Evolutionary conservation across 1,140 invertebrate genomes (phyloP), one percentile per base, ranked within the genome.

Genomic region (Drosophila ficusphila): DNA sequence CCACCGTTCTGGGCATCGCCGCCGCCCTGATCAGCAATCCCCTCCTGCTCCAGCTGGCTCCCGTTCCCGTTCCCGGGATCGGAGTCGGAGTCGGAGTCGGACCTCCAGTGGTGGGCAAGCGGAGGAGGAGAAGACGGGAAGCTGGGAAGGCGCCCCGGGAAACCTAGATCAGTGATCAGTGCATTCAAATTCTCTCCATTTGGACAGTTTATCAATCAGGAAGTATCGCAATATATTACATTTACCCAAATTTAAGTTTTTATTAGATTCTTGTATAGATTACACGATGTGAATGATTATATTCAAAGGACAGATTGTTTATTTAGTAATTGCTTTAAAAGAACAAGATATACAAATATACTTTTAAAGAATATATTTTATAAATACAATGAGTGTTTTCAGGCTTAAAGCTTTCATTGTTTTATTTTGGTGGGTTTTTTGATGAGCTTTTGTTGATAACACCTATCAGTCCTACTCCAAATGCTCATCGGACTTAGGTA

Each of bases 21-120:
- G 96, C 96, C 16, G 95, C 95, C 3, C 91, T 96, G 34, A 95
- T 95, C 34, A 94, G 94, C 38, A 96, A 96, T 91, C 96, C 96
- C 1, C 92, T 96, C 31, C 92, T 97, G 12, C 90, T 97, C 9
- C 96, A 96, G 79, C 92, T 96, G 25, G 95, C 95, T 31, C 94
- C 95, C 1, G 92, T 96, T 5, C 92, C 94, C 1, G 89, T 96
- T 5, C 92, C 94, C 1, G 89, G 76, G 0, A 29, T 86, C 1
- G 94, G 94, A 6, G 94, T 94, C 0, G 89, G 85, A 8, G 47
- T 85, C 6, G 94, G 68, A 4, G 65, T 71, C 1, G 68, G 69
- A 3, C 54, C 94, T 0, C 46, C 72, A 9, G 33, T 86, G 6
- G 70, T 91, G 34, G 92, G 92, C 18, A 90, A 92, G 34, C 86